Conservation (phyloP, 2,888 invertebrate species). For the Brenthis daphne region DNA sequence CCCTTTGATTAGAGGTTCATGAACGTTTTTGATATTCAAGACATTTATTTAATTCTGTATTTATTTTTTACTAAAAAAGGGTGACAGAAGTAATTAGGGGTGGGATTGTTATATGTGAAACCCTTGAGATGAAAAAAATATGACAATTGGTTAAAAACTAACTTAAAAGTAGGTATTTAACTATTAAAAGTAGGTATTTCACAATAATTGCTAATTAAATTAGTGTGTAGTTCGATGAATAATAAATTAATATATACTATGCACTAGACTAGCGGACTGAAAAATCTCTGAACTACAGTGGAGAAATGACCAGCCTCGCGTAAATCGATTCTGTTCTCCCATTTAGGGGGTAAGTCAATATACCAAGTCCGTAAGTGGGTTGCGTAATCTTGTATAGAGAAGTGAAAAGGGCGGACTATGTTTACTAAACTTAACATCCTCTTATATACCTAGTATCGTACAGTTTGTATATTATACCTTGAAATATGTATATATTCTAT, state of each 20-base stretch:
- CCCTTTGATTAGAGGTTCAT: neutral
- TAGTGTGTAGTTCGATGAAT: neutral
- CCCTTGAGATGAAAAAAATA: no score
- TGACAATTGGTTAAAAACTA: no score
- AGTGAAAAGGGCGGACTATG: slow-evolving; percentile 3
- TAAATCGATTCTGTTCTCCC: slow-evolving; percentile 14
- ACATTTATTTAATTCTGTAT: no score
- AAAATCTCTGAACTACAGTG: neutral
- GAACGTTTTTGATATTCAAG: no score
- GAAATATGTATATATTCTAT: no score
- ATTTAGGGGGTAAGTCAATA: slow-evolving; percentile 23
- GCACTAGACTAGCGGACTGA: neutral
- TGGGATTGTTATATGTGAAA: no score
- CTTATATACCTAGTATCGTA: neutral
- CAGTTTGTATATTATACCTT: neutral
- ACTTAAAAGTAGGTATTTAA: no score
- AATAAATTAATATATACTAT: neutral
- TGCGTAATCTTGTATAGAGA: slow-evolving; percentile 12
- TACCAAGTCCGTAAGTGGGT: slow-evolving; percentile 1
- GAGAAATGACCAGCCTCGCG: neutral
- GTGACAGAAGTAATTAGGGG: no score
- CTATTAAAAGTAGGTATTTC: no score
- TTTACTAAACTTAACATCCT: neutral
- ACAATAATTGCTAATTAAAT: no score
- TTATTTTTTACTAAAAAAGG: no score